Conservation (phyloP, 1,140 invertebrate species). For the Platorchestia sp. region DNA sequence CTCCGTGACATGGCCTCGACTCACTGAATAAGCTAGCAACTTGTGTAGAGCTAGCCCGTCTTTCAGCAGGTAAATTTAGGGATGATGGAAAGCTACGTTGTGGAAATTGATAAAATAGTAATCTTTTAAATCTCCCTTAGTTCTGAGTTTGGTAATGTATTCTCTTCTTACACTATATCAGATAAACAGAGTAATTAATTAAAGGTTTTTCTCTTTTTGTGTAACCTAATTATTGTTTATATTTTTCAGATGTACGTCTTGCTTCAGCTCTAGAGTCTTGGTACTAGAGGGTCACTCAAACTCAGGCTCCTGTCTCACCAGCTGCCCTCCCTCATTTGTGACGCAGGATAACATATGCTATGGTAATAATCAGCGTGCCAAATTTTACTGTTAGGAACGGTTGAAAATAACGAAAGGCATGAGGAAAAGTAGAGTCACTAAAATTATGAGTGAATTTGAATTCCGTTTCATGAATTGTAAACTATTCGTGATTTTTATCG, state of each 20-base stretch:
- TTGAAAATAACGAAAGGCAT: too few species aligned
- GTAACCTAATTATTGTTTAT: background rate
- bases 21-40: too few species aligned
- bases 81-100: too few species aligned
- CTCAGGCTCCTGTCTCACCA: background rate
- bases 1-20: too few species aligned
- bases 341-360: background rate
- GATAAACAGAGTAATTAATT: background rate
- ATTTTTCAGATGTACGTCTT: background rate
- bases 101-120: too few species aligned
- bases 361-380: constrained; percentile 11
- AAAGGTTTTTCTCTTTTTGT: background rate
- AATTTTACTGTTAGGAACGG: too few species aligned
- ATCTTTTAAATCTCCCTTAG: background rate
- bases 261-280: background rate
- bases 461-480: too few species aligned
- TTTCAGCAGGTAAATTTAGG: too few species aligned
- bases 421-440: too few species aligned
- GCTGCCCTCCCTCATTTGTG: background rate
- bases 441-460: too few species aligned
- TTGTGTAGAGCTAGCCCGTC: too few species aligned
- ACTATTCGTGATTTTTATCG: too few species aligned
- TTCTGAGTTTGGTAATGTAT: background rate
- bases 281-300: background rate
- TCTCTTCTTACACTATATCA: background rate